phyloP scores from a whole-genome alignment of 2,113 vertebrate genomes.

The Anoplopoma fimbria region DNA sequence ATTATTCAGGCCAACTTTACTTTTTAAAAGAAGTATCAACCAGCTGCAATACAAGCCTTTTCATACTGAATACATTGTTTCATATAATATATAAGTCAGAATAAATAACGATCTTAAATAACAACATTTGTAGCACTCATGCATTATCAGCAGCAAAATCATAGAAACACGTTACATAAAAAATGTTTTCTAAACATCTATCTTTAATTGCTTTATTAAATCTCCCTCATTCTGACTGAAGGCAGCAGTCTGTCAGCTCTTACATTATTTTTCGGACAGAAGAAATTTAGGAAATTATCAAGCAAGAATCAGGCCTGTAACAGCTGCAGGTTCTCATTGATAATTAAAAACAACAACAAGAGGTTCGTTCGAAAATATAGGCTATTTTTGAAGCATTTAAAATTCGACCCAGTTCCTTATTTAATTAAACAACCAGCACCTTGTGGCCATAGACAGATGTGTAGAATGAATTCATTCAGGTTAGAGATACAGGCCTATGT shows the following conservation, averaged over 20 bases:
- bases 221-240: neutral
- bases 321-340: neutral
- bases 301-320: neutral
- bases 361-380: neutral
- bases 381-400: neutral
- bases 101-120: neutral
- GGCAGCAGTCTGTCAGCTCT: neutral
- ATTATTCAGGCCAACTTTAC: neutral
- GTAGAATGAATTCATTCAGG: neutral
- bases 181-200: neutral
- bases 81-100: neutral
- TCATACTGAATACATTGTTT: neutral
- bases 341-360: neutral
- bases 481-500: too few relatives aligned
- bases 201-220: neutral
- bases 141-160: neutral
- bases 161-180: neutral
- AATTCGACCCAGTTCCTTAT: neutral
- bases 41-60: neutral
- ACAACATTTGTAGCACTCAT: neutral
- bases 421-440: neutral
- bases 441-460: neutral
- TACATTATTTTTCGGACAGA: neutral
- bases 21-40: neutral
- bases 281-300: neutral